Base-by-base conservation (phyloP, 2,888 invertebrate species). In the Shargacucullia verbasci region DNA sequence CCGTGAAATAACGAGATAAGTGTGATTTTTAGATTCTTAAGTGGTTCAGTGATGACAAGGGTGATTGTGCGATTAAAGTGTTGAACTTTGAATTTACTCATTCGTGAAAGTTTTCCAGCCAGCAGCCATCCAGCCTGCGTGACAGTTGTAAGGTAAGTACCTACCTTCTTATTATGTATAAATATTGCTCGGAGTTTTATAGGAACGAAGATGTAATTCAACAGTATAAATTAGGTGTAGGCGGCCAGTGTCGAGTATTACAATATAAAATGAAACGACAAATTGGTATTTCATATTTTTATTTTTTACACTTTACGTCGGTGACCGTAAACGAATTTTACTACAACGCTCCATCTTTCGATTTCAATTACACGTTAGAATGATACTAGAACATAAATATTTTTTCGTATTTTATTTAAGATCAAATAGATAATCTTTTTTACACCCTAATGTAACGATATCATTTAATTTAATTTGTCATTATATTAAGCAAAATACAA, bases 401-500 rank as follows among this genome's bases (percentile, higher is more conserved):
- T 91, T 92, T 88, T 88, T 92, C 91, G 87, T 92, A 92, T 91
- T 92, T 93, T 85, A 76, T 91, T 82, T 91, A 93, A 92, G 92
- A 92, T 92, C 91, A 93, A 94, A 94, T 94, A 94, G 93, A 94
- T 91, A 93, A 94, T 94, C 94, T 93, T 93, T 93, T 93, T 92
- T 94, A 94, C 93, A 94, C 75, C 89, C 93, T 94, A 93, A 90
- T 89, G 87, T 92, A 93, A 92, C 93, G 92, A 92, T 92, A 92
- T 92, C 85, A 90, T 92, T 92, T 92, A 91, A 90, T 92, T 92
- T 91, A 91, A 89, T 92, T 92, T 92, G 91, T 93, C 90, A 91
- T 92, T 91, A 89, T 90, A 91, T 91, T 92, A 92, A 87, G 86
- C 81, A 88, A 91, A 89, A 86, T 92, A 93, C 91, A 92, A 94